Percentiles rank a stretch among this genome's conserved stretches.
Evolutionary conservation across 2,113 vertebrate genomes (phyloP).

Genomic region (Arvicanthis niloticus): DNA sequence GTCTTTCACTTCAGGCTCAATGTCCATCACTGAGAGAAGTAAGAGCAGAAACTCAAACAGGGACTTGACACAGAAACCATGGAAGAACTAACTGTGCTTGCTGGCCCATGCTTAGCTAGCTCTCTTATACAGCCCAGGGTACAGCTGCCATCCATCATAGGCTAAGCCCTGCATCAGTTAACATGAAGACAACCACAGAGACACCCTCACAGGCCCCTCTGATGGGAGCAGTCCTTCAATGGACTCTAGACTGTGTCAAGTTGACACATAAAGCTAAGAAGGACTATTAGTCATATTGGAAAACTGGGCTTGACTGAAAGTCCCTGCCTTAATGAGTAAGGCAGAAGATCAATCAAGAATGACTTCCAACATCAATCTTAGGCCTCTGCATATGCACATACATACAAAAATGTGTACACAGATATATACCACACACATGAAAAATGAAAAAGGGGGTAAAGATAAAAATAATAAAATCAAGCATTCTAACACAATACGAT

Average conservation of each 20-base stretch:
- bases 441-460: background rate
- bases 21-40: background rate
- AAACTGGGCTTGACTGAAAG: background rate
- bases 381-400: background rate
- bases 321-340: background rate
- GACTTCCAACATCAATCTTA: background rate
- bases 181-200: background rate
- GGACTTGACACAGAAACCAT: background rate
- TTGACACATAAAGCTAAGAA: background rate
- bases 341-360: too few species aligned
- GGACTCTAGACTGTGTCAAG: background rate
- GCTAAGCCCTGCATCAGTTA: background rate
- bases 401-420: background rate
- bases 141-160: background rate
- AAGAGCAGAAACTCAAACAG: background rate
- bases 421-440: background rate
- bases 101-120: background rate
- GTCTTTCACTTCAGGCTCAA: background rate
- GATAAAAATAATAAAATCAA: background rate
- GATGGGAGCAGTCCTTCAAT: background rate
- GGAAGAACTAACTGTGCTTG: background rate
- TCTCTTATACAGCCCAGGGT: background rate
- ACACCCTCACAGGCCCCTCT: background rate
- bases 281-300: background rate
- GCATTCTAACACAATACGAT: background rate